Percentiles rank a stretch among this genome's conserved stretches.
These are phyloP conservation scores for Zygogramma bicolorata DNA, from an alignment of 2,888 invertebrate species.

Conservation along the genomic window DNA sequence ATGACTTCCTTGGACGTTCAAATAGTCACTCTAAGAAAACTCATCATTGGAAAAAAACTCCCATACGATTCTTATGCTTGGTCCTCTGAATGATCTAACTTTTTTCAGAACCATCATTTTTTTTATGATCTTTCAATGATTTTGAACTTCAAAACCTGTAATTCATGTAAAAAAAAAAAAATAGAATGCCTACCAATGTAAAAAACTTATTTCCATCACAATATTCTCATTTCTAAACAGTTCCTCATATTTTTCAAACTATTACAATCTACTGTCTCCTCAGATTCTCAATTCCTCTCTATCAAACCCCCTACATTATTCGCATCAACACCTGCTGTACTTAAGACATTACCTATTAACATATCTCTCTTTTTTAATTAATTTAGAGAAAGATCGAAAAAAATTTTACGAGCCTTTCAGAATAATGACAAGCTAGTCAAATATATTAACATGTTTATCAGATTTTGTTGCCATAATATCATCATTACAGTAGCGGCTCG, in stretches of 20 bases:
- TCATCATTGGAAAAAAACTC: too few species aligned
- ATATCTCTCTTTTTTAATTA: background rate
- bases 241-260: background rate
- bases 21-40: too few species aligned
- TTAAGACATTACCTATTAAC: slow-evolving; percentile 4
- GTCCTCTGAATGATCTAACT: too few species aligned
- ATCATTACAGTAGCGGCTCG: too few species aligned
- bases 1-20: too few species aligned
- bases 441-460: background rate
- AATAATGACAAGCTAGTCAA: background rate
- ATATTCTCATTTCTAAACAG: background rate
- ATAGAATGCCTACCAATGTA: background rate
- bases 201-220: background rate
- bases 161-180: background rate
- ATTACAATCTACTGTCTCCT: background rate
- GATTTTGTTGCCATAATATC: background rate
- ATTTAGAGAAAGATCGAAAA: background rate
- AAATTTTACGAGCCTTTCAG: background rate
- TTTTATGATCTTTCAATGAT: too few species aligned
- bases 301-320: background rate
- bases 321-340: slow-evolving; percentile 2
- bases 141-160: too few species aligned
- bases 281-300: background rate
- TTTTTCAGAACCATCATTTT: too few species aligned
- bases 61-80: too few species aligned